Evolutionary conservation across 1,140 invertebrate genomes (phyloP).

Genomic region (Zophobas atratus): DNA sequence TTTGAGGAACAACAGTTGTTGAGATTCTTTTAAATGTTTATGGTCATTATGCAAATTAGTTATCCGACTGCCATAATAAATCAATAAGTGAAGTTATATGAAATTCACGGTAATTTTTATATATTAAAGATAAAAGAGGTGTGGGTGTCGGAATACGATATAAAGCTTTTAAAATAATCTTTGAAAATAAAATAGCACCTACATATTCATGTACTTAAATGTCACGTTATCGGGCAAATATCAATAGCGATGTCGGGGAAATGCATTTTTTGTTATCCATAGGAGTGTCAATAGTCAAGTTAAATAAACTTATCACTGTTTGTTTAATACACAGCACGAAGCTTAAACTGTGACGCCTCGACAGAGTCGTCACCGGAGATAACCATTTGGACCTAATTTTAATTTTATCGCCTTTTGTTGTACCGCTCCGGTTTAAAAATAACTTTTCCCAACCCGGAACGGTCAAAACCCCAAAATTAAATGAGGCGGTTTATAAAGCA

Average conservation of each 20-base stretch:
- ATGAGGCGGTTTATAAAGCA: not conserved
- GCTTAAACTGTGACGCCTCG: not conserved
- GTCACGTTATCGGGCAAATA: slow-evolving; percentile 31
- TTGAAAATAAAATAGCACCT: slow-evolving; percentile 29
- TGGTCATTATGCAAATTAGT: slow-evolving; percentile 15
- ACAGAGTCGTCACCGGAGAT: not conserved
- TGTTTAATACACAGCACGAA: slow-evolving; percentile 22
- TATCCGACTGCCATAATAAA: slow-evolving; percentile 23
- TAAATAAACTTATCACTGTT: slow-evolving; percentile 27
- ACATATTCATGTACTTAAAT: slow-evolving; percentile 36
- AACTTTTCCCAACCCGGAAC: not conserved
- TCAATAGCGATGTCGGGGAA: slow-evolving; percentile 28
- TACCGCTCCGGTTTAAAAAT: not conserved
- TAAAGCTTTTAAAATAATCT: slow-evolving; percentile 42
- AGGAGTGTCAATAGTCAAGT: slow-evolving; percentile 18
- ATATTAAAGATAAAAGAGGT: slow-evolving; percentile 22
- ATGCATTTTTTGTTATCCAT: slow-evolving; percentile 22
- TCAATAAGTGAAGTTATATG: slow-evolving; percentile 29
- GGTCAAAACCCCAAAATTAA: not conserved
- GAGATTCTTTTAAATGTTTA: not conserved
- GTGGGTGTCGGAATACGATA: slow-evolving; percentile 24
- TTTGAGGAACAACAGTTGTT: not conserved
- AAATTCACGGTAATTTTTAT: slow-evolving; percentile 30
- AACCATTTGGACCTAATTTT: slow-evolving; percentile 11
- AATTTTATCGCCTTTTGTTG: slow-evolving; percentile 10